Base-by-base conservation (phyloP, 2,113 vertebrate genomes). In the Hemichromis elongatus region DNA sequence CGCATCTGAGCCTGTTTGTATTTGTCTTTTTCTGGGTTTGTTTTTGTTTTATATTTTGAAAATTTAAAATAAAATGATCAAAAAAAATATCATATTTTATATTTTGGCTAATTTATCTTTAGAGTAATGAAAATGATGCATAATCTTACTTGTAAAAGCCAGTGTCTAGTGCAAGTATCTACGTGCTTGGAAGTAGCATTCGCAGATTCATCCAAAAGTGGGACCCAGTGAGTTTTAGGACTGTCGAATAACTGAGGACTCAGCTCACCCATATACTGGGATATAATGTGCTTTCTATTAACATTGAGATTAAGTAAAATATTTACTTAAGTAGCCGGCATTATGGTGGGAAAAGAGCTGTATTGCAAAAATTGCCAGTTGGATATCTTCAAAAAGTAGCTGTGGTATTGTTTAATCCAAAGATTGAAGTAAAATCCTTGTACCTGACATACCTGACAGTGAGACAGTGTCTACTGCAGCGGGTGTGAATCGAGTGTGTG, bases 361-460 rank as follows among this genome's bases (percentile, higher is more conserved):
- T 37, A 5, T 66, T 21, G 61, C 61, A 21, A 66, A 66, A 13
- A 21, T 66, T 21, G 19, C 19, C 19, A 66, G 11, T 40, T 37
- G 33, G 61, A 13, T n/a, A 66, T 21, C 33, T 13, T 33, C 13
- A 33, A 37, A 66, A 66, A 37, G 19, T 66, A 33, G n/a, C 19
- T 21, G 61, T 66, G 11, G 33, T 33, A 66, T n/a, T 37, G 37
- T 37, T 66, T 37, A 3, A 66, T 66, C 33, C 33, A 66, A 12
- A 37, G 3, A 35, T 61, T 61, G 30, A 9, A 35, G 57, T 0
- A 35, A 30, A 0, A 3, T 63, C 37, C 37, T 35, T 5, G 33
- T 21, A 33, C 19, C 59, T 0, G 59, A 3, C 6, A 3, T 21
- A 33, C 19, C 59, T 0, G 59, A 3, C 6, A 3, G 18, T 35